A percentile compares a stretch with the other conserved stretches of the same genome.
phyloP scores from a whole-genome alignment of 2,888 invertebrate species.

The Tipula lateralis region DNA sequence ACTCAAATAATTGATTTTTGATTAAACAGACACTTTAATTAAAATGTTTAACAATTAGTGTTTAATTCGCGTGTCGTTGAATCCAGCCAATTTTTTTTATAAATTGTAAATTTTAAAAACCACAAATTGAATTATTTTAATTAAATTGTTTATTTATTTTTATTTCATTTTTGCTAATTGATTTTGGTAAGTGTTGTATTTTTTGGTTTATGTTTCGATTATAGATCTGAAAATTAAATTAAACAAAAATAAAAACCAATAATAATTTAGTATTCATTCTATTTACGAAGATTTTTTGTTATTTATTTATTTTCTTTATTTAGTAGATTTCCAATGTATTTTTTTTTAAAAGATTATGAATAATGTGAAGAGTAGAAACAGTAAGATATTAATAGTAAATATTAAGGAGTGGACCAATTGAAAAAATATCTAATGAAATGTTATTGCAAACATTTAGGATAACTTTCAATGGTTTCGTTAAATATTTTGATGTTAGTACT shows the following conservation, averaged over 20 bases:
- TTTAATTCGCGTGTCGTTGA: neutral
- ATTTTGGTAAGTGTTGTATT: neutral
- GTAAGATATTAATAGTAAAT: neutral
- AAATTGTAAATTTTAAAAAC: neutral
- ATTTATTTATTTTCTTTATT: neutral
- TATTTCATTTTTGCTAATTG: neutral
- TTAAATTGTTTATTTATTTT: neutral
- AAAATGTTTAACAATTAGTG: neutral
- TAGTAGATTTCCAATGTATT: neutral
- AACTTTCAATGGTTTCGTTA: too few species aligned
- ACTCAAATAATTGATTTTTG: constrained; percentile 13
- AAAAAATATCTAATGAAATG: neutral
- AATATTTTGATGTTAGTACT: too few species aligned
- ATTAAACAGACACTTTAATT: neutral
- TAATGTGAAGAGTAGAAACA: neutral
- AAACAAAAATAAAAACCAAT: neutral
- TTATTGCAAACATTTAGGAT: neutral
- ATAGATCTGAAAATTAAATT: neutral
- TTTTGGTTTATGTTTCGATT: neutral
- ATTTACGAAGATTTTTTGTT: neutral
- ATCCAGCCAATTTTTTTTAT: neutral
- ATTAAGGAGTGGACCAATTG: neutral
- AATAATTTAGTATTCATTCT: neutral
- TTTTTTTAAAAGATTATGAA: neutral
- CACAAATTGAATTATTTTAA: neutral